phyloP scores from a whole-genome alignment of 2,797 vertebrate species.

The Zenarchopterus dispar region DNA sequence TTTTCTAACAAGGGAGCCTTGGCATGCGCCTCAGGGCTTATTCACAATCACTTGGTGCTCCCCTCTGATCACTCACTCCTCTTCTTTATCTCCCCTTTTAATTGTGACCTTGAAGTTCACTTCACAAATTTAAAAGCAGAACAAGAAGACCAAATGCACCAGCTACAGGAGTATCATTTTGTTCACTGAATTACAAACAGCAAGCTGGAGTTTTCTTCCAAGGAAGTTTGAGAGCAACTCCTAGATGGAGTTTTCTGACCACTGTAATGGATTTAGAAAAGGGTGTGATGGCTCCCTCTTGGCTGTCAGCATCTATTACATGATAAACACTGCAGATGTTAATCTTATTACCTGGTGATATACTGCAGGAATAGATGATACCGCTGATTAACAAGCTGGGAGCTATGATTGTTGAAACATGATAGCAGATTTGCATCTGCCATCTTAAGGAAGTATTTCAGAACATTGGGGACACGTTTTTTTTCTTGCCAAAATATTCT shows the following conservation, averaged over 20 bases:
- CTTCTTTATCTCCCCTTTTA: conserved; percentile 57
- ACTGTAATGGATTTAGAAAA: conserved; percentile 11
- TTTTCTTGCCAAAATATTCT: too few relatives aligned
- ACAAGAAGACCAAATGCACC: conserved; percentile 42
- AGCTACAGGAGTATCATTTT: conserved; percentile 32
- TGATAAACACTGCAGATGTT: conserved; percentile 13
- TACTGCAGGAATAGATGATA: conserved; percentile 1
- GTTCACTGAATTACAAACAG: conserved; percentile 39
- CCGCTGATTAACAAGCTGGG: conserved; percentile 18
- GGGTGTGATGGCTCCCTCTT: not conserved
- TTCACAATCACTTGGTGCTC: conserved; percentile 79
- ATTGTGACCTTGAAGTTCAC: conserved; percentile 76
- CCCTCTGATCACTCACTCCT: conserved; percentile 77
- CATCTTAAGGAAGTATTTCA: too few relatives aligned
- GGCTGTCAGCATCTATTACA: conserved; percentile 6
- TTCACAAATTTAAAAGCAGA: conserved; percentile 72
- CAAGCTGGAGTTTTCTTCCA: conserved; percentile 9
- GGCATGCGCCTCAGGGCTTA: conserved; percentile 76
- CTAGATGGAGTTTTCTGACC: conserved; percentile 22
- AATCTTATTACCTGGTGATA: conserved; percentile 13
- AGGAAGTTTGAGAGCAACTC: conserved; percentile 21
- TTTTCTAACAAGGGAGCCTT: conserved; percentile 77
- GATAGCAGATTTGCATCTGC: not conserved
- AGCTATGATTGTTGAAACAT: not conserved
- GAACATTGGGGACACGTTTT: too few relatives aligned